Percentiles rank a stretch among this genome's conserved stretches.
These are phyloP conservation scores for Microplitis deprimator DNA, from an alignment of 2,888 invertebrate species.

Conservation along the genomic window DNA sequence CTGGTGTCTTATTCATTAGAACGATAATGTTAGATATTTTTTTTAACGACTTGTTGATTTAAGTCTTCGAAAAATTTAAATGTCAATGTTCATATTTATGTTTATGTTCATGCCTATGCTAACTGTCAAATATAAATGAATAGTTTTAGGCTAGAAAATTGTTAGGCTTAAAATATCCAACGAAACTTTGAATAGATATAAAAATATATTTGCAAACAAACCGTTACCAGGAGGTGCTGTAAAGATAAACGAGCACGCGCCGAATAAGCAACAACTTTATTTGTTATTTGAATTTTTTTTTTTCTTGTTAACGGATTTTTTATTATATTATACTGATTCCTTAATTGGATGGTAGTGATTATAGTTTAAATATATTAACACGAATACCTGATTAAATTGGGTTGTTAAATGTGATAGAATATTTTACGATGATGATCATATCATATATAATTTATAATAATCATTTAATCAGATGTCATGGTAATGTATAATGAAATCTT, in stretches of 20 bases:
- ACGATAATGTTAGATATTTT: too few relatives aligned
- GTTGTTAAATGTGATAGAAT: neutral
- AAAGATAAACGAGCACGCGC: slow-evolving; percentile 49
- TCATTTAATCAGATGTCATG: neutral
- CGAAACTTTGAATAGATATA: neutral
- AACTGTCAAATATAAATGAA: neutral
- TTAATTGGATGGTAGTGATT: slow-evolving; percentile 42
- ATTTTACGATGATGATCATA: neutral
- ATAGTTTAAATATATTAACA: neutral
- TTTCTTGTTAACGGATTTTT: slow-evolving; percentile 46
- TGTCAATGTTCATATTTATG: neutral
- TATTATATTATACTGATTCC: slow-evolving; percentile 47
- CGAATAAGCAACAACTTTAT: slow-evolving; percentile 42
- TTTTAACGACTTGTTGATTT: neutral
- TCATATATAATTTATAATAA: neutral
- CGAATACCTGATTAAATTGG: neutral
- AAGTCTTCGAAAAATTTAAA: neutral
- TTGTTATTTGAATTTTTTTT: slow-evolving; percentile 25
- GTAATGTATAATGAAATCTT: neutral
- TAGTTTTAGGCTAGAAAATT: neutral
- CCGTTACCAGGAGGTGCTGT: slow-evolving; percentile 35
- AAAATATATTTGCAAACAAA: slow-evolving; percentile 16
- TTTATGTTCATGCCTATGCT: neutral
- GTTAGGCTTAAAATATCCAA: too few relatives aligned
- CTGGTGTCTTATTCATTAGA: too few relatives aligned